Percentiles rank a stretch among this genome's conserved stretches.
Evolutionary conservation across 2,113 vertebrate species (phyloP).

Genomic region (Caloenas nicobarica): DNA sequence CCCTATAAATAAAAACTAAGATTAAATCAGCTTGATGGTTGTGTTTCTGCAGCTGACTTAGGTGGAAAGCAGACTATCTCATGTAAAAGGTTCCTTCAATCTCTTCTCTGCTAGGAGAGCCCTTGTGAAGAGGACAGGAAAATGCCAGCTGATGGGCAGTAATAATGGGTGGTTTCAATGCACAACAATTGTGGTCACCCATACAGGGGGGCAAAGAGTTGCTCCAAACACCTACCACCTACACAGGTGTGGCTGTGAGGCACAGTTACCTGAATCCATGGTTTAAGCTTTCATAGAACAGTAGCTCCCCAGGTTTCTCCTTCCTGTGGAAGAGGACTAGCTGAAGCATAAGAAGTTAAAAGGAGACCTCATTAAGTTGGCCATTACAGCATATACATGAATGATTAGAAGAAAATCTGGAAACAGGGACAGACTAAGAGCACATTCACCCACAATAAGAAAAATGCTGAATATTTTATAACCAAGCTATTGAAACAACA

Average conservation of each 20-base stretch:
- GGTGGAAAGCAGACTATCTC: not conserved
- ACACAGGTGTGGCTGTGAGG: rapidly evolving
- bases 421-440: not conserved
- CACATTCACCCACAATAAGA: not conserved
- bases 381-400: not conserved
- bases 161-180: not conserved
- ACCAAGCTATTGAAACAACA: not conserved
- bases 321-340: not conserved
- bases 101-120: not conserved
- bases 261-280: not conserved
- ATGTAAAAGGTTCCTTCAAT: not conserved
- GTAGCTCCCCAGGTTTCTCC: not conserved
- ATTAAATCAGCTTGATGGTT: not conserved
- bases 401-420: not conserved
- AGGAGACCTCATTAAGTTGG: not conserved
- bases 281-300: not conserved
- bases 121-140: not conserved
- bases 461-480: not conserved
- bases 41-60: not conserved
- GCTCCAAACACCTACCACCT: not conserved
- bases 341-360: not conserved
- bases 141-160: not conserved
- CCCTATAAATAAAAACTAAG: not conserved
- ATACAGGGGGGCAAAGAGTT: rapidly evolving
- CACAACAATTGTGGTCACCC: not conserved